Conservation (phyloP, 2,797 vertebrate species). For the Acanthurus tractus region DNA sequence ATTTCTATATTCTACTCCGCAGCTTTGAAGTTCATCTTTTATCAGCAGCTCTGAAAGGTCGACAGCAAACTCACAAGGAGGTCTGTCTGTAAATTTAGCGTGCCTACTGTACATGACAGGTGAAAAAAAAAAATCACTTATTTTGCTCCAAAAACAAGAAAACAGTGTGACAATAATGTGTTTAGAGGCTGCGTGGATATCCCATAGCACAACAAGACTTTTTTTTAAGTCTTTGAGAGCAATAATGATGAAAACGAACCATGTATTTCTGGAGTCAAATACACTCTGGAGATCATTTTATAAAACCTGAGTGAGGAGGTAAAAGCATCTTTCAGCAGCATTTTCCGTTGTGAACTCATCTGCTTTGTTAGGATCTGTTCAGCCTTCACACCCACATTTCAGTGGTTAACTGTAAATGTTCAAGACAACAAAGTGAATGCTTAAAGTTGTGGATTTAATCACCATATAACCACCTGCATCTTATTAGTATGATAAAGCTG, state of each 20-base stretch:
- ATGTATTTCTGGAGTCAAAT: conserved; percentile 30
- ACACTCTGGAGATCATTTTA: conserved; percentile 20
- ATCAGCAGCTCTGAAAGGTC: conserved; percentile 25
- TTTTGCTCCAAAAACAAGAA: conserved; percentile 8
- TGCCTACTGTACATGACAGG: conserved; percentile 59
- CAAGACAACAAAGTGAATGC: not conserved
- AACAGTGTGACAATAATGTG: conserved; percentile 1
- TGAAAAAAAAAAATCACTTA: conserved; percentile 6
- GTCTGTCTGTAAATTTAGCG: conserved; percentile 50
- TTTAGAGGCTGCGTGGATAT: conserved; percentile 30
- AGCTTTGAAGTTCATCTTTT: conserved; percentile 23
- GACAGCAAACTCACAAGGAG: not conserved
- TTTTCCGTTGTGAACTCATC: conserved; percentile 19
- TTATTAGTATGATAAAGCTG: conserved; percentile 14
- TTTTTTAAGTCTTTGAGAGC: conserved; percentile 66
- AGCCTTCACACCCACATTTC: not conserved
- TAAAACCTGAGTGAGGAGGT: conserved; percentile 14
- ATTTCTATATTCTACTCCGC: conserved; percentile 38
- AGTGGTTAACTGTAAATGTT: conserved; percentile 5
- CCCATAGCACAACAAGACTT: conserved; percentile 57
- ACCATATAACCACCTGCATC: conserved; percentile 30
- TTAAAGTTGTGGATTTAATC: conserved; percentile 3
- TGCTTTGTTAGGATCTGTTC: not conserved
- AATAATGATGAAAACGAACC: conserved; percentile 66
- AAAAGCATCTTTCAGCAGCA: not conserved